These are phyloP conservation scores for Danio kyathit DNA, from an alignment of 2,797 vertebrate genomes.

Conservation along the genomic window DNA sequence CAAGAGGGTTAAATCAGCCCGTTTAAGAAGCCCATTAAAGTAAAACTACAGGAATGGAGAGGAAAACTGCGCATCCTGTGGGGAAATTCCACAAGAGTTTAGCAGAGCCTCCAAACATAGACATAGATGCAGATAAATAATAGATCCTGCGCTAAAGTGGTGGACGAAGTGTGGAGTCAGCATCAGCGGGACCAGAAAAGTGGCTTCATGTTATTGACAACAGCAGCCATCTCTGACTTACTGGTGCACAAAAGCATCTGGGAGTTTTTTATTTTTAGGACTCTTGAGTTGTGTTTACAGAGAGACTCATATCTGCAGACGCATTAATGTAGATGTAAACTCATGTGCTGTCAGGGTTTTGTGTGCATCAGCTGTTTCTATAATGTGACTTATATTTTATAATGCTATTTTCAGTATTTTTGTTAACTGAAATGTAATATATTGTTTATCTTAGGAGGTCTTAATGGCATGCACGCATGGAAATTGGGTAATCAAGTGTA, in stretches of 20 bases:
- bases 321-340: background rate
- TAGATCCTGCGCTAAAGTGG: conserved; percentile 54
- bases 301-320: background rate
- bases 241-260: conserved; percentile 15
- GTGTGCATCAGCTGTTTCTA: background rate
- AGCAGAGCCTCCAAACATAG: conserved; percentile 52
- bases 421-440: too few species aligned
- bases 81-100: conserved; percentile 17
- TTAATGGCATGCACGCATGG: too few species aligned
- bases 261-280: conserved; percentile 11
- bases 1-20: conserved; percentile 35
- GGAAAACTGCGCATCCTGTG: conserved; percentile 4
- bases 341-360: background rate
- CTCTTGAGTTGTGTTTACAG: background rate
- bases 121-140: conserved; percentile 61
- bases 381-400: too few species aligned
- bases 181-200: conserved; percentile 47
- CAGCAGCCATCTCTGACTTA: conserved; percentile 13
- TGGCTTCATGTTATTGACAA: conserved; percentile 40
- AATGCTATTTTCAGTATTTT: background rate
- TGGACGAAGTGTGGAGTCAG: conserved; percentile 54
- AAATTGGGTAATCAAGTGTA: too few species aligned
- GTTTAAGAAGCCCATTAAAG: conserved; percentile 25
- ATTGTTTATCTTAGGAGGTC: too few species aligned
- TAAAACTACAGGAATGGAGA: conserved; percentile 24